These are phyloP conservation scores for Portevinia maculata DNA, from an alignment of 2,888 invertebrate genomes.

Conservation along the genomic window DNA sequence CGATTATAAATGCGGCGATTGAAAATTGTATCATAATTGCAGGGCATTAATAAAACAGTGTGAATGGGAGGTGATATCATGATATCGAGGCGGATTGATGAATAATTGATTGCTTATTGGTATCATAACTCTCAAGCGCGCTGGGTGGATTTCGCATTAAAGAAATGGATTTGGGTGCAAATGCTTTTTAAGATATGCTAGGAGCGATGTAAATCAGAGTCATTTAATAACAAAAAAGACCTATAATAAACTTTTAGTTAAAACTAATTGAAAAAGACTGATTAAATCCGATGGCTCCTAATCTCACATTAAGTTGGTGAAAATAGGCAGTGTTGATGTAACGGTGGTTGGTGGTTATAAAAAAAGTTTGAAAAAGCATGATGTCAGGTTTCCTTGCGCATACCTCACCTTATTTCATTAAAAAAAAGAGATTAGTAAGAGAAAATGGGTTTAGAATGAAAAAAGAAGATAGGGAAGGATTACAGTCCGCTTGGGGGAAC, in stretches of 20 bases:
- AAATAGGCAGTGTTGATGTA: no score
- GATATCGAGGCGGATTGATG: constrained; percentile 17
- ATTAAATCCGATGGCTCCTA: no score
- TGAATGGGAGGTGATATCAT: constrained; percentile 42
- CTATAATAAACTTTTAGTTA: neutral
- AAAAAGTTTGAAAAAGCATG: no score
- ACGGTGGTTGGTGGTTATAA: no score
- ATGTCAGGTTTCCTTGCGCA: no score
- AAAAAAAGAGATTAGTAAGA: no score
- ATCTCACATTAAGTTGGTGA: no score
- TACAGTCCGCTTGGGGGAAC: no score
- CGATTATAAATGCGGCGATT: constrained; percentile 15
- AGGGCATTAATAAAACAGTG: constrained; percentile 33
- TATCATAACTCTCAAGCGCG: constrained; percentile 15
- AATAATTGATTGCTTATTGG: constrained; percentile 49
- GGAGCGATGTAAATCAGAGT: constrained; percentile 2
- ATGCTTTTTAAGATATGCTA: neutral
- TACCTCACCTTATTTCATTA: no score
- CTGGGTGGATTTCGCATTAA: constrained; percentile 2
- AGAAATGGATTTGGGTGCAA: neutral
- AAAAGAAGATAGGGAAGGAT: no score
- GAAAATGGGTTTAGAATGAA: no score
- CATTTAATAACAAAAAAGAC: constrained; percentile 26
- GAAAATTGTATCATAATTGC: constrained; percentile 31
- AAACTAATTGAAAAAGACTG: neutral